phyloP scores from a whole-genome alignment of 2,113 vertebrate species.

The Macrotis lagotis region DNA sequence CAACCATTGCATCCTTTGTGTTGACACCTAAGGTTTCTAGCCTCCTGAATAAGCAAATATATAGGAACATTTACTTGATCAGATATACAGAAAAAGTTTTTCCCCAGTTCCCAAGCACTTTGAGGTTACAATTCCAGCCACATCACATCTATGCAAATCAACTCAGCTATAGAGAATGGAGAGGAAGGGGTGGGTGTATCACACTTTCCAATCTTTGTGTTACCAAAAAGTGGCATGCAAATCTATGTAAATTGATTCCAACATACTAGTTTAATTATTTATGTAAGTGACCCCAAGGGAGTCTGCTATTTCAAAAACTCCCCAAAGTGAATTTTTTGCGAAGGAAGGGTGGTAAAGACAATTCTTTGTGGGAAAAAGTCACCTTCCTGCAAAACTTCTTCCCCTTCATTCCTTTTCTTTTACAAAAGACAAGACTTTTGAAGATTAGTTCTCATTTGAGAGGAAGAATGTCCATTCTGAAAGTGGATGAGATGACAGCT shows the following conservation, averaged over 20 bases:
- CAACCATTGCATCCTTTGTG: not conserved
- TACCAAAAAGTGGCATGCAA: not conserved
- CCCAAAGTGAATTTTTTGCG: not conserved
- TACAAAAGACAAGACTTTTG: not conserved
- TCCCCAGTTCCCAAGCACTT: constrained; percentile 52
- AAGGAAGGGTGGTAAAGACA: not conserved
- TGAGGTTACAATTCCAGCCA: not conserved
- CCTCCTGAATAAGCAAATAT: not conserved
- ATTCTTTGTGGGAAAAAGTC: not conserved
- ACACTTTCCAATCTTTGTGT: not conserved
- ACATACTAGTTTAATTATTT: not conserved
- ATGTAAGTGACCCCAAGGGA: not conserved
- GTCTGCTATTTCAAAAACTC: not conserved
- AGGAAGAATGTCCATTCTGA: not conserved
- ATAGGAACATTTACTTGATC: not conserved
- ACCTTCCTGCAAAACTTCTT: not conserved
- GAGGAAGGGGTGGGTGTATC: constrained; percentile 1
- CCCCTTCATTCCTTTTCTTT: not conserved
- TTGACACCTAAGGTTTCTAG: not conserved
- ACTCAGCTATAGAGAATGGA: not conserved
- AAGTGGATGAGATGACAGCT: not conserved
- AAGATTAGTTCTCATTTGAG: not conserved
- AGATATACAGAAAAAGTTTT: not conserved
- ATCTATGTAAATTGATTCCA: not conserved
- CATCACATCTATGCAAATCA: not conserved